These are phyloP conservation scores for Aspidoscelis tigris DNA, from an alignment of 2,113 vertebrate species.

Conservation along the genomic window DNA sequence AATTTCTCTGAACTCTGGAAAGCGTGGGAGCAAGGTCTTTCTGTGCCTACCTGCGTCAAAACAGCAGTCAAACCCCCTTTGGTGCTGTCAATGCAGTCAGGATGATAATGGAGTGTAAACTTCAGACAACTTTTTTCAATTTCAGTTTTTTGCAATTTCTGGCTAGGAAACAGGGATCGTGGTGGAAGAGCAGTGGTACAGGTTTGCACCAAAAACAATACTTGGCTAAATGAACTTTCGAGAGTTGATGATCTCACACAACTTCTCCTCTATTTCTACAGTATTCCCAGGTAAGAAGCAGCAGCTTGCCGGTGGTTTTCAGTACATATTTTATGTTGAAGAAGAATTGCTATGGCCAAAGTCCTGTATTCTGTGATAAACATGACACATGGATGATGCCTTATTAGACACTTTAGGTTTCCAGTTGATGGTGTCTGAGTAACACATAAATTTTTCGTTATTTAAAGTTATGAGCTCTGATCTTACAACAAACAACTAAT, in stretches of 20 bases:
- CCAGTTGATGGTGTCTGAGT: not conserved
- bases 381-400: too few species aligned
- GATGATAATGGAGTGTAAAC: too few species aligned
- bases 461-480: not conserved
- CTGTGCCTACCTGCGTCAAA: too few species aligned
- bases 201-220: constrained; percentile 75
- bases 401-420: not conserved
- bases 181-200: constrained; percentile 80
- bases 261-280: constrained; percentile 80
- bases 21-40: too few species aligned
- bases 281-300: constrained; percentile 76
- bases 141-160: constrained; percentile 34
- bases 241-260: constrained; percentile 72
- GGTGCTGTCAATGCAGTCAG: not conserved
- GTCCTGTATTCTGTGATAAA: not conserved
- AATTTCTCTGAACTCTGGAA: too few species aligned
- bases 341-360: not conserved
- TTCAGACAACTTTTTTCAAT: not conserved
- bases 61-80: too few species aligned
- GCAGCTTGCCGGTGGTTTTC: not conserved
- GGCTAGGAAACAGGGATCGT: constrained; percentile 81
- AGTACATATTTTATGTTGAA: not conserved
- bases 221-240: constrained; percentile 74
- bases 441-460: not conserved
- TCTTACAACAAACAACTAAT: not conserved